Evolutionary conservation across 37 sponge, comb jelly and placozoan species (phyloP), one percentile per base, ranked within the genome.

Genomic region (Hormiphora californensis): DNA sequence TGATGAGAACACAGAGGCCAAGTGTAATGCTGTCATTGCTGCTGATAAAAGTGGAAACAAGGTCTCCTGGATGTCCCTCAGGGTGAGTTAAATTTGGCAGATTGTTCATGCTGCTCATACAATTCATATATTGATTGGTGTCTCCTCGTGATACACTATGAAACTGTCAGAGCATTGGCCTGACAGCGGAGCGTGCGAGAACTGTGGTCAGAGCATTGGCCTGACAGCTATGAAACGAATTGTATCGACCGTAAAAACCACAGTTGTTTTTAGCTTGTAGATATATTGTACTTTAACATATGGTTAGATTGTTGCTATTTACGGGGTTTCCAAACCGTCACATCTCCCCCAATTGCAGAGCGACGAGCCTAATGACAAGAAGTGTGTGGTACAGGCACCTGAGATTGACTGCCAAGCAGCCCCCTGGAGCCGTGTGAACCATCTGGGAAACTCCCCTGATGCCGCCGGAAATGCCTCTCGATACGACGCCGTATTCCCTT

Each of bases 21-120:
- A 46, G 0, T 94, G 94, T 68, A 54, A 85, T 0, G 68, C 73
- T 11, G 25, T 32, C 2, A 85, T 17, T 3, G 34, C 32, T 3
- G 33, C 63, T 4, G 87, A 53, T 23, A 33, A 54, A 17, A 54
- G 87, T 5, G 67, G 67, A 15, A 39, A 39, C 68, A 87, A 51
- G 31, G 17, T 65, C 4, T 30, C 67, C 4, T 65, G 67, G 67
- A 65, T 65, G 34, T 33, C 67, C 11, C 32, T 54, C 8, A 85
- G 85, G 19, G 19, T 21, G 21, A 19, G 54, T 21, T 53, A 53
- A 21, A 53, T 53, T 53, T 53, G 54, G 54, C 19, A 21, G 19
- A 53, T 53, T 53, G 19, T 21, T 21, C 54, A 53, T 53, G 54
- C 19, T 53, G 54, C 54, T 21, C 54, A 21, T 53, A 21, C 54